A percentile compares a stretch with the other conserved stretches of the same genome.
These are phyloP conservation scores for Leistus spinibarbis DNA, from an alignment of 2,888 invertebrate genomes.

Conservation along the genomic window DNA sequence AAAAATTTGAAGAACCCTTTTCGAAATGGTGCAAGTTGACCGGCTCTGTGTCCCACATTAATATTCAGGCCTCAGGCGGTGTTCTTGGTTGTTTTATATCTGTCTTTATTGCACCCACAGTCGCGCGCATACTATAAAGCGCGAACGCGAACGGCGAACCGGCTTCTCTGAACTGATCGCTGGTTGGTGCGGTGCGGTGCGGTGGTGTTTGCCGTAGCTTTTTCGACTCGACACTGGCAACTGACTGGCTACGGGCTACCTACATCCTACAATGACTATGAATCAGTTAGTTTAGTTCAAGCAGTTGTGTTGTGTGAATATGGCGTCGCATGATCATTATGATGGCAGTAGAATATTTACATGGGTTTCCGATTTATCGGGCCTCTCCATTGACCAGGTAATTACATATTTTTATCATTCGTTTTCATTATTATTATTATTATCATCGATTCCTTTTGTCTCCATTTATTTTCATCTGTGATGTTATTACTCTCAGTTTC, in stretches of 20 bases:
- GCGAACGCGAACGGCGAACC: too few species aligned
- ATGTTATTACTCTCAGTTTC: conserved; percentile 13
- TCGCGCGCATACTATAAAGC: not conserved
- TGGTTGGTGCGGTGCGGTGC: not conserved
- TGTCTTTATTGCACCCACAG: not conserved
- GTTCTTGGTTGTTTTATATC: not conserved
- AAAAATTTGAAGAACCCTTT: too few species aligned
- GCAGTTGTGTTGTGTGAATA: conserved; percentile 20
- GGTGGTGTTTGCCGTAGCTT: not conserved
- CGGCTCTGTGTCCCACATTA: not conserved
- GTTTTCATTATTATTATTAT: not conserved
- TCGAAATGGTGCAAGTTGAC: too few species aligned
- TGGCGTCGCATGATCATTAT: conserved; percentile 56
- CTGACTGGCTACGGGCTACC: too few species aligned
- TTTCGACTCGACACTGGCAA: not conserved
- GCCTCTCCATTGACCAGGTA: conserved; percentile 81
- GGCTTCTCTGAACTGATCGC: not conserved
- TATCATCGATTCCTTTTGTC: conserved; percentile 8
- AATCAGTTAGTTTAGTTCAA: conserved; percentile 12
- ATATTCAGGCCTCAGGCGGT: not conserved
- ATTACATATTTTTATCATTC: conserved; percentile 52
- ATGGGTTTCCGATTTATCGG: conserved; percentile 70
- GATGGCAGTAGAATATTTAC: conserved; percentile 74
- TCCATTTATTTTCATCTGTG: conserved; percentile 24
- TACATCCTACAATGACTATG: too few species aligned